A percentile compares a stretch with the other conserved stretches of the same genome.
phyloP scores from a whole-genome alignment of 2,113 vertebrate genomes.

The Hippopotamus amphibius region DNA sequence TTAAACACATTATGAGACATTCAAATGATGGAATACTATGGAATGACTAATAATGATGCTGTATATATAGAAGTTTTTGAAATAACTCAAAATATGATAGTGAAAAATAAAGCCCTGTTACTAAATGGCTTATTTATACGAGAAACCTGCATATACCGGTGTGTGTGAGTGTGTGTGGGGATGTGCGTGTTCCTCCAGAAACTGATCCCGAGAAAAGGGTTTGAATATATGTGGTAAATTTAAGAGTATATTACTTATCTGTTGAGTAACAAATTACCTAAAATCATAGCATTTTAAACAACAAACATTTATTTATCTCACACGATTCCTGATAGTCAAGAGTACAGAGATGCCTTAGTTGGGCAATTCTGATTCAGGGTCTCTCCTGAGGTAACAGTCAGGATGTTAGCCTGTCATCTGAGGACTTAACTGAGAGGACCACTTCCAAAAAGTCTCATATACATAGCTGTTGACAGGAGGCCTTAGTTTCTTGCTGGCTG shows the following conservation, averaged over 20 bases:
- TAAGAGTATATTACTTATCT: background rate
- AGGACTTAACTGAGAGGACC: background rate
- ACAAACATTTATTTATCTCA: background rate
- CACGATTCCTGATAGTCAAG: background rate
- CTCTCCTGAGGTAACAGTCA: background rate
- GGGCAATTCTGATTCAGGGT: background rate
- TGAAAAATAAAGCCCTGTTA: background rate
- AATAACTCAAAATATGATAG: background rate
- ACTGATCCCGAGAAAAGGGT: background rate
- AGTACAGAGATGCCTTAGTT: background rate
- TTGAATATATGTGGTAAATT: background rate
- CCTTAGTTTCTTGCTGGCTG: background rate
- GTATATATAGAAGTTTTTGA: background rate
- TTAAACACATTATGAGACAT: background rate
- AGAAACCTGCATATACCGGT: background rate
- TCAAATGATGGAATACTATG: background rate
- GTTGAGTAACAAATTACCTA: background rate
- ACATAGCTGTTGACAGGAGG: background rate
- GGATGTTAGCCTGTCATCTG: background rate
- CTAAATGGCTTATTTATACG: background rate
- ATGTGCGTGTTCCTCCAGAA: background rate
- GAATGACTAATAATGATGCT: background rate
- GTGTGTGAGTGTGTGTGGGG: background rate
- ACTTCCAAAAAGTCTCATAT: background rate
- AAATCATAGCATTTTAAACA: background rate